Percentiles rank a stretch among this genome's conserved stretches.
phyloP scores from a whole-genome alignment of 1,140 invertebrate species.

The Kradibia gibbosae region DNA sequence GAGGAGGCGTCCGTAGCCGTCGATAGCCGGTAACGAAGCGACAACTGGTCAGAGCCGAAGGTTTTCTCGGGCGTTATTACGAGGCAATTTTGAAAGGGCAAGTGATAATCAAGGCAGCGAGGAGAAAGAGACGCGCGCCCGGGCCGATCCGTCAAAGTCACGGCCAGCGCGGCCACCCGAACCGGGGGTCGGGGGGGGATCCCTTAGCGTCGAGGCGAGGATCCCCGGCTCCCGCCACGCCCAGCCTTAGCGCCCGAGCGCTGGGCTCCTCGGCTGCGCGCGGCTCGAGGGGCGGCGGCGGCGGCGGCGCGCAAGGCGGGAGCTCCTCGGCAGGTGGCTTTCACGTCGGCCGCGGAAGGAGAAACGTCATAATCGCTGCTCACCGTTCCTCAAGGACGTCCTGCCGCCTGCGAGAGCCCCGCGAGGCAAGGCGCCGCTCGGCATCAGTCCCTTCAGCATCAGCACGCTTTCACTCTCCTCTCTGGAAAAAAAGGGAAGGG shows the following conservation, averaged over 20 bases:
- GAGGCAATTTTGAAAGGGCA: no score
- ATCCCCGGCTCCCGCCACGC: not conserved
- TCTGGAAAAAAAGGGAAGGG: not conserved
- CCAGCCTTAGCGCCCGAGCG: no score
- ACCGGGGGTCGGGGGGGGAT: no score
- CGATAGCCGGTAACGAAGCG: no score
- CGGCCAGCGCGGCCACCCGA: no score
- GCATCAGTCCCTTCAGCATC: constrained; percentile 41
- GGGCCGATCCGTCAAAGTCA: not conserved
- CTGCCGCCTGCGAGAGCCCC: constrained; percentile 40
- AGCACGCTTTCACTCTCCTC: constrained; percentile 45
- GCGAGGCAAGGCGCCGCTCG: constrained; percentile 28
- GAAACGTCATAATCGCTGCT: constrained; percentile 18
- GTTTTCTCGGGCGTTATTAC: no score
- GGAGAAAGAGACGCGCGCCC: not conserved
- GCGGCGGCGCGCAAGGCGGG: not conserved
- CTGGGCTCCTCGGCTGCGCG: no score
- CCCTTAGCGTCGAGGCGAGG: no score
- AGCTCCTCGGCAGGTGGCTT: constrained; percentile 26
- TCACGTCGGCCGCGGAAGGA: constrained; percentile 20
- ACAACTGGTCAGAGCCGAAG: no score
- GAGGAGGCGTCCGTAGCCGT: no score
- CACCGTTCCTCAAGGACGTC: constrained; percentile 25
- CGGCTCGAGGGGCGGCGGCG: not conserved
- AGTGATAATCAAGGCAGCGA: not conserved